phyloP scores from a whole-genome alignment of 2,797 vertebrate genomes.

The Florisuga fusca region DNA sequence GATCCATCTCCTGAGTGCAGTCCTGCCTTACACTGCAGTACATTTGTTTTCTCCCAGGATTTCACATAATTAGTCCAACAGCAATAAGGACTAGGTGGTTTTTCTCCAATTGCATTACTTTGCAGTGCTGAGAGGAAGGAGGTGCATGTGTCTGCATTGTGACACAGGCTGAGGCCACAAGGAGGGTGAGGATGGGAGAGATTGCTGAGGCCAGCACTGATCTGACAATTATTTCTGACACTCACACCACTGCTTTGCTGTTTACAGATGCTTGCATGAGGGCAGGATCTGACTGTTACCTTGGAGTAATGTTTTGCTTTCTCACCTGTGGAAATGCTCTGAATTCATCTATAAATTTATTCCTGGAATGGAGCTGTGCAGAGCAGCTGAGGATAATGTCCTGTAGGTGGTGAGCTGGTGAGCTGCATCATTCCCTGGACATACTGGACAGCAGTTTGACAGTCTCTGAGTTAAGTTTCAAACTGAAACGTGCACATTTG shows the following conservation, averaged over 20 bases:
- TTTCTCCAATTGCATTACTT: fast-evolving
- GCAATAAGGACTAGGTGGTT: not conserved
- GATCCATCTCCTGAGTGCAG: fast-evolving
- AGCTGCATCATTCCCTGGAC: not conserved
- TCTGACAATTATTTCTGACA: not conserved
- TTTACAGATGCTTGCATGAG: not conserved
- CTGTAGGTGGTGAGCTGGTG: not conserved
- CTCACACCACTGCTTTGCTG: not conserved
- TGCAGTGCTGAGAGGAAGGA: not conserved
- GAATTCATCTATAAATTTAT: not conserved
- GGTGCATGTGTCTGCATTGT: not conserved
- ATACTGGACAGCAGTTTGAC: not conserved
- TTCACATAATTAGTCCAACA: not conserved
- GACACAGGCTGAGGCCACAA: not conserved
- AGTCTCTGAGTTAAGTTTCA: not conserved
- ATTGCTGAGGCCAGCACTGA: not conserved
- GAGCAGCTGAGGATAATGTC: not conserved
- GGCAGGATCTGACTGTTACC: not conserved
- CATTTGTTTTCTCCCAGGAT: not conserved
- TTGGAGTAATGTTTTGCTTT: not conserved
- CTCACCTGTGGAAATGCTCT: not conserved
- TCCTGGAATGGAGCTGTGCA: not conserved
- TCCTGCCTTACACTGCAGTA: not conserved
- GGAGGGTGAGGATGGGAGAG: not conserved
- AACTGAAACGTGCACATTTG: fast-evolving